These are phyloP conservation scores for Galeopsomyia nigrocyanea DNA, from an alignment of 2,888 invertebrate species.

Conservation along the genomic window DNA sequence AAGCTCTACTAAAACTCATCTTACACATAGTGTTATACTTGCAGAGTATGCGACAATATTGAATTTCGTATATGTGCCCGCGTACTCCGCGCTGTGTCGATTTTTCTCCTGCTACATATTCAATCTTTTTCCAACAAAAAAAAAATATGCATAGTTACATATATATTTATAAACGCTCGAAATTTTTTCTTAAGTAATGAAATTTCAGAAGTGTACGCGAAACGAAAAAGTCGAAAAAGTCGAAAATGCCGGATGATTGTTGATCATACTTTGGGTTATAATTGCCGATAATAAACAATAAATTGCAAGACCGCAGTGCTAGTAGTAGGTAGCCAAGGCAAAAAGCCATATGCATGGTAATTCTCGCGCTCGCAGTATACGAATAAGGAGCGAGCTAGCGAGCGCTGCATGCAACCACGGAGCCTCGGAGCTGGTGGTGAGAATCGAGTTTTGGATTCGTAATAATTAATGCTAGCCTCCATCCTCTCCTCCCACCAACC, in stretches of 20 bases:
- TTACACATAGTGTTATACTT: neutral
- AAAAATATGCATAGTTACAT: neutral
- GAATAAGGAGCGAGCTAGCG: too few relatives aligned
- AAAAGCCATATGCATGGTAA: too few relatives aligned
- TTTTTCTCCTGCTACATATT: neutral
- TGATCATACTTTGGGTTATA: too few relatives aligned
- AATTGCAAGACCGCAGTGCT: too few relatives aligned
- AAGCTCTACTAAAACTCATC: constrained; percentile 5
- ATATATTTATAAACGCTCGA: too few relatives aligned
- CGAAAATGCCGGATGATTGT: too few relatives aligned
- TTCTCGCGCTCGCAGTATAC: too few relatives aligned
- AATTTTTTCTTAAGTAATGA: too few relatives aligned
- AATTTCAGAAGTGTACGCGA: too few relatives aligned
- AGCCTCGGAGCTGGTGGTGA: neutral
- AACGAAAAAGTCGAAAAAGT: too few relatives aligned
- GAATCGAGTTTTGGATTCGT: constrained; percentile 53
- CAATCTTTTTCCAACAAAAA: neutral
- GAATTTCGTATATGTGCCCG: constrained; percentile 7
- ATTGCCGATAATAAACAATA: too few relatives aligned
- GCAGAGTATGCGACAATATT: constrained; percentile 15
- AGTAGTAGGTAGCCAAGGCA: too few relatives aligned
- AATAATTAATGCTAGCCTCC: constrained; percentile 60
- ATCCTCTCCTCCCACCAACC: constrained; percentile 44
- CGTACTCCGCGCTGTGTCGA: neutral
- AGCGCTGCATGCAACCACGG: neutral